Base-by-base conservation (phyloP, 2,888 invertebrate genomes). In the Ptilodon capucinus region DNA sequence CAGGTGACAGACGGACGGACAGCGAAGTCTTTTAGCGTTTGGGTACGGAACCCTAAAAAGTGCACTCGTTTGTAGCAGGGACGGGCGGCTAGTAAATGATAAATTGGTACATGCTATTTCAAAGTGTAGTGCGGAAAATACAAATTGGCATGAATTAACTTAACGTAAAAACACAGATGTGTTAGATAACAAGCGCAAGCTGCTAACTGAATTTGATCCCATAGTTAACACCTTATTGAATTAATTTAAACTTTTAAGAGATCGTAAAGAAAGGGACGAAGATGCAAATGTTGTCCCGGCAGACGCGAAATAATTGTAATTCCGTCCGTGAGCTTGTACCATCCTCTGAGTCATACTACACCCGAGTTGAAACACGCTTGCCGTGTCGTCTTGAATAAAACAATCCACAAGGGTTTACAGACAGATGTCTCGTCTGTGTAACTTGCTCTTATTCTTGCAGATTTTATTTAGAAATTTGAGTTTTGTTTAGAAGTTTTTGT, bases 291-390 rank as follows among this genome's bases (percentile, higher is more conserved):
- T 28, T 42, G 39, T 35, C 28, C 54, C 43, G 40, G 41, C 40
- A 54, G 54, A 54, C 58, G 45, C 38, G 38, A 42, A 57, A 50
- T 48, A 50, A 51, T 64, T 67, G 48, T 47, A 54, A 69, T 62
- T 69, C 70, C 5, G 40, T 38, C 41, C 59, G 57, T 64, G 59
- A 49, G 36, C 40, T 36, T 43, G 54, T 23, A 53, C 58, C 60
- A 69, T 68, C 68, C 68, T 69, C 59, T 60, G 57, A 59, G 54
- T 63, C 63, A 64, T 48, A 46, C 46, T 13, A 28, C 56, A 63
- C 51, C 51, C 40, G 53, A 54, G 56, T 55, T 41, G 45, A 64
- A 62, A 58, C 64, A 59, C 60, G 64, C 56, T 45, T 40, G 51
- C 42, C 47, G 46, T 47, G 51, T 35, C 38, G 65, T 55, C 42